Evolutionary conservation across 2,888 invertebrate genomes (phyloP), one percentile per base, ranked within the genome.

Genomic region (Serrognathus titanus): DNA sequence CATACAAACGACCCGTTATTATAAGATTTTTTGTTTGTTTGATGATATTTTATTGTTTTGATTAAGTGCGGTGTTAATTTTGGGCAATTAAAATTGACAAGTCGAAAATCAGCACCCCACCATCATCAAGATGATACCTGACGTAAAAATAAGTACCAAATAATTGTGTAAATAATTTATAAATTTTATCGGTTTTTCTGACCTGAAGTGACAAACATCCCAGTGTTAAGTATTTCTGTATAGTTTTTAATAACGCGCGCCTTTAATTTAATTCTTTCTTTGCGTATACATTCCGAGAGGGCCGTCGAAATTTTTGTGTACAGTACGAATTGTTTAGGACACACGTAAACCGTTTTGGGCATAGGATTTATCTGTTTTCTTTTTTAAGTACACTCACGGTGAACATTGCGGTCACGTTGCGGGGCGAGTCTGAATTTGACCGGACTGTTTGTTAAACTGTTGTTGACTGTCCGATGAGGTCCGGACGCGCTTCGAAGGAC

Each of bases 141-240:
- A 71, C 64, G 55, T 55, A 63, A 64, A 63, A 63, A 63, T 63
- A 61, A 66, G 68, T 71, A 71, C 69, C 69, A 72, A 71, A 69
- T 66, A 68, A 60, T 61, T 62, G 59, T 71, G 68, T 69, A 71
- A 60, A 70, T 70, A 69, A 54, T 64, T 61, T 62, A 58, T 51
- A 63, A 58, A 62, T 58, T 51, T 57, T 63, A 57, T 55, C 51
- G 51, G 40, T 60, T 62, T 64, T 62, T 64, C 62, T 63, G 24
- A 60, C 57, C 59, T 59, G 24, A 31, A 31, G 51, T 51, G 48
- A 55, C 40, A 62, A 47, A 51, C 55, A 47, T 55, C 51, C 62
- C 63, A 61, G 63, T 63, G 41, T 45, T 55, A n/a, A n/a, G n/a
- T n/a, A 13, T 40, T 51, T 53, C 39, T 38, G 52, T 45, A 40